phyloP scores from a whole-genome alignment of 2,113 vertebrate genomes.

The Gavia stellata region DNA sequence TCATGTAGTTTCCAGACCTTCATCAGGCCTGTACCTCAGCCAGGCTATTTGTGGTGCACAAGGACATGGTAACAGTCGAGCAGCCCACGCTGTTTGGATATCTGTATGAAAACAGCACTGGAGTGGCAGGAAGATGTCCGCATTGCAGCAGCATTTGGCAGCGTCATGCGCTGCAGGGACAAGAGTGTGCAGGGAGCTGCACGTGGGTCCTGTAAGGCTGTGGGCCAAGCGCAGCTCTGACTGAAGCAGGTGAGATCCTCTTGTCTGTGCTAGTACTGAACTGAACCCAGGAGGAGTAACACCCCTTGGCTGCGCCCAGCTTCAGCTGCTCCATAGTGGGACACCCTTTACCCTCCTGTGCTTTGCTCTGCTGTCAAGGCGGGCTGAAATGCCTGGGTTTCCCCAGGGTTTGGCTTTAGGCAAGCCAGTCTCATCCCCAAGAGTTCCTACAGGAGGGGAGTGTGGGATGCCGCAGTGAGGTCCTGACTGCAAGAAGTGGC shows the following conservation, averaged over 20 bases:
- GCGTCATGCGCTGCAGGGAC: rapidly evolving
- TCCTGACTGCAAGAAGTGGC: neutral
- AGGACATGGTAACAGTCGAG: neutral
- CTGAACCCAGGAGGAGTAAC: neutral
- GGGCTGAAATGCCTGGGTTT: neutral
- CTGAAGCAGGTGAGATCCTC: neutral
- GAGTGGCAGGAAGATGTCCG: neutral
- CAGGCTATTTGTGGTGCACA: neutral
- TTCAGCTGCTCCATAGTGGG: neutral
- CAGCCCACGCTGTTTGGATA: neutral
- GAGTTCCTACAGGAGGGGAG: rapidly evolving
- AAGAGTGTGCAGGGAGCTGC: neutral
- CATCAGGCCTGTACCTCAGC: neutral
- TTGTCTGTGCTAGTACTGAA: neutral
- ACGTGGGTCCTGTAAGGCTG: neutral
- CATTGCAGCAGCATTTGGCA: neutral
- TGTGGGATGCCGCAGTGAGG: neutral
- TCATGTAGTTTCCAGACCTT: neutral
- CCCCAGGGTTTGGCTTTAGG: neutral
- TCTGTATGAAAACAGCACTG: neutral
- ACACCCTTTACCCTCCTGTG: neutral
- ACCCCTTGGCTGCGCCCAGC: neutral
- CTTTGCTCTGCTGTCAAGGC: neutral
- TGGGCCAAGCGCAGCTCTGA: neutral
- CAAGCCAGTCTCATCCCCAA: neutral